Base-by-base conservation (phyloP, 2,797 vertebrate species). In the Ataeniobius toweri region DNA sequence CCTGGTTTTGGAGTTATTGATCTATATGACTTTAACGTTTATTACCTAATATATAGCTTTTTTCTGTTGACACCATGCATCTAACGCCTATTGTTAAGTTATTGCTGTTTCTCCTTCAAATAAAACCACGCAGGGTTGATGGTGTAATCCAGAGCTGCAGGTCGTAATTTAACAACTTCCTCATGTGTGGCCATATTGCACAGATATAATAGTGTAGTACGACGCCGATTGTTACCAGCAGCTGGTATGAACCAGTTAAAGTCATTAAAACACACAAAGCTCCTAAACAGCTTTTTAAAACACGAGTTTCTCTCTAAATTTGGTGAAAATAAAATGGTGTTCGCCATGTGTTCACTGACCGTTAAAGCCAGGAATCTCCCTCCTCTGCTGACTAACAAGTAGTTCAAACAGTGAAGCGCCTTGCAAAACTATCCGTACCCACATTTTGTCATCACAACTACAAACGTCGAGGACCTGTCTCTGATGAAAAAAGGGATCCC, bases 321-420 rank as follows among this genome's bases (percentile, higher is more conserved):
- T 13, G 22, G 0, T 1, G 6, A 71, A 76, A 46, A 72, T 56
- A 67, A 7, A 73, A 74, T 65, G 58, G 50, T 74, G 18, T 6
- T 83, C 1, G 26, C 16, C 73, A 80, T 50, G 81, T 56, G 73
- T 53, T 50, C 44, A 3, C 0, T 61, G 1, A 8, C 9, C 28
- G 22, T 39, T 14, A 24, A 16, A 71, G 9, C 1, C 46, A 79
- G 74, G 75, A 76, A 85, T 0, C 75, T 28, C 59, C 28, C 31
- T 26, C 58, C 44, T 36, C n/a, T 87, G 82, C 83, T 89, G 77
- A 89, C 75, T 89, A 84, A 88, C 5, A 71, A n/a, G 81, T 80
- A 83, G 5, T 10, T 0, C 77, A 61, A 61, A 55, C 8, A 53
- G 10, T 36, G 59, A 14, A 20, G 16, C 18, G 26, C 14, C 26